These are phyloP conservation scores for Pangasianodon gigas DNA, from an alignment of 2,113 vertebrate genomes.

Conservation along the genomic window DNA sequence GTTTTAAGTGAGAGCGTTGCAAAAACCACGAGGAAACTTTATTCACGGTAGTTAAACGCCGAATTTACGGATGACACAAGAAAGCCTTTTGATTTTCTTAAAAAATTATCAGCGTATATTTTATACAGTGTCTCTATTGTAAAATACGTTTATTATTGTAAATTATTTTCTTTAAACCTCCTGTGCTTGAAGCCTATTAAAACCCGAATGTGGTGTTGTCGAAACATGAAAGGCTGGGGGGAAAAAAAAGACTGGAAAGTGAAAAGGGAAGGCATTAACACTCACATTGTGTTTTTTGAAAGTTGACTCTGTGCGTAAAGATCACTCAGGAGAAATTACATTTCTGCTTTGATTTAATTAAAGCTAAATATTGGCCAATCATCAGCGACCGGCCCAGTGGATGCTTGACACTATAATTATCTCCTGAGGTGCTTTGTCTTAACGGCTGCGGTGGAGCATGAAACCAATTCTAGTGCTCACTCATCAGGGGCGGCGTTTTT, in stretches of 20 bases:
- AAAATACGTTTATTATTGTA: not conserved
- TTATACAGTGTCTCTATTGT: not conserved
- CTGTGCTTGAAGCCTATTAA: not conserved
- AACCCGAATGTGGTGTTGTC: not conserved
- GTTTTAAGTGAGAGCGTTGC: not conserved
- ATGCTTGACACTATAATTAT: conserved; percentile 81
- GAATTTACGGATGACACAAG: not conserved
- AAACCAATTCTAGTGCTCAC: conserved; percentile 74
- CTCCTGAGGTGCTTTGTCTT: conserved; percentile 81
- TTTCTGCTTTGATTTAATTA: conserved; percentile 83
- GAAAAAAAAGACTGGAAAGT: not conserved
- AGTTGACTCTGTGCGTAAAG: conserved; percentile 64
- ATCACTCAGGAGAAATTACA: conserved; percentile 78
- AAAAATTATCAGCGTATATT: not conserved
- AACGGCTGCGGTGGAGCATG: conserved; percentile 76
- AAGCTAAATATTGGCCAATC: conserved; percentile 80
- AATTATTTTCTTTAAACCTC: not conserved
- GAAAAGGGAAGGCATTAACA: conserved; percentile 64
- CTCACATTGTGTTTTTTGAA: conserved; percentile 67
- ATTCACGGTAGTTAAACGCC: not conserved
- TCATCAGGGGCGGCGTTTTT: conserved; percentile 64
- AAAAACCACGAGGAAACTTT: not conserved
- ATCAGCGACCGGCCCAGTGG: conserved; percentile 69
- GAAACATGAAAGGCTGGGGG: conserved; percentile 9
- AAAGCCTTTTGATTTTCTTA: not conserved